phyloP scores from a whole-genome alignment of 2,888 invertebrate genomes.

The Hesperia comma region DNA sequence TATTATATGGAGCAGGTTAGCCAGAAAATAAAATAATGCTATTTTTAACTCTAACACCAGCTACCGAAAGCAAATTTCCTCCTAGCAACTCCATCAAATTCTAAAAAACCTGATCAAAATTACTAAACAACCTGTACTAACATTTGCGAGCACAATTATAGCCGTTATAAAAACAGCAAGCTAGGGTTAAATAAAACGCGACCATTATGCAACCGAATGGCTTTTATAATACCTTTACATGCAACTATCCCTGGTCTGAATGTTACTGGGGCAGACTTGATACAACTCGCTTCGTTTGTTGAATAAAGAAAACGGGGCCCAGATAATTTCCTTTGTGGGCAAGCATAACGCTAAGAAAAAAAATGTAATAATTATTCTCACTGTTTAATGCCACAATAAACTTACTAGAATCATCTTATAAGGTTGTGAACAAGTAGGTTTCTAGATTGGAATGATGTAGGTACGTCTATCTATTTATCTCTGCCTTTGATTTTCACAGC shows the following conservation, averaged over 20 bases:
- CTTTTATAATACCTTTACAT: conserved; percentile 22
- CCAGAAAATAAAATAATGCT: too few species aligned
- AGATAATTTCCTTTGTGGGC: conserved; percentile 6
- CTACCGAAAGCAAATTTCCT: too few species aligned
- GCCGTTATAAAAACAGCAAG: conserved; percentile 5
- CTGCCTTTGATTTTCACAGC: too few species aligned
- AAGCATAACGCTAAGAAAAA: conserved; percentile 7
- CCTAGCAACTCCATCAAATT: too few species aligned
- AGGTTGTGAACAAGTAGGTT: too few species aligned
- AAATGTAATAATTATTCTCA: neutral
- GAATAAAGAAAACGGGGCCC: conserved; percentile 8
- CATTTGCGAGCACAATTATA: neutral
- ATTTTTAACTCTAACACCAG: too few species aligned
- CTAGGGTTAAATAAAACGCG: neutral
- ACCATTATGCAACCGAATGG: conserved; percentile 13
- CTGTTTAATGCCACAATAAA: neutral
- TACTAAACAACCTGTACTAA: neutral
- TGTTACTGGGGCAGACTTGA: conserved; percentile 22
- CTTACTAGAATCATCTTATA: neutral
- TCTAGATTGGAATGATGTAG: too few species aligned
- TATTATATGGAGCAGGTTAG: too few species aligned
- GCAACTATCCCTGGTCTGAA: conserved; percentile 25
- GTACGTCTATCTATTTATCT: too few species aligned
- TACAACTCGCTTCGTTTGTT: conserved; percentile 27
- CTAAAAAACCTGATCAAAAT: neutral